These are phyloP conservation scores for Pholis gunnellus DNA, from an alignment of 2,113 vertebrate species.

Conservation along the genomic window DNA sequence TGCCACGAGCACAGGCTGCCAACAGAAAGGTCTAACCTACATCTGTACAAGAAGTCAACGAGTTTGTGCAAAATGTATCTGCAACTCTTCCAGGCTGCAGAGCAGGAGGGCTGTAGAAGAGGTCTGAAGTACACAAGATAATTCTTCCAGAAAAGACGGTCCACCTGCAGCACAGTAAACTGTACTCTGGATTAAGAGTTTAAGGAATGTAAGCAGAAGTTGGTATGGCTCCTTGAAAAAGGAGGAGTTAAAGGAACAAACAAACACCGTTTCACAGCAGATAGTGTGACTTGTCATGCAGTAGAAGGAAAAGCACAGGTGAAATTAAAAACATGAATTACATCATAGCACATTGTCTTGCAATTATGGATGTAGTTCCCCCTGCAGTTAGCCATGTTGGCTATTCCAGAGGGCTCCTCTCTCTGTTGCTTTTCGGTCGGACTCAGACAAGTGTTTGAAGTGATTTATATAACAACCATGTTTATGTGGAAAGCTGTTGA, in stretches of 20 bases:
- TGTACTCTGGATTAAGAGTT: background rate
- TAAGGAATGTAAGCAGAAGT: background rate
- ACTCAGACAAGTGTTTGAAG: too few relatives aligned
- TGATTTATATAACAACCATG: too few relatives aligned
- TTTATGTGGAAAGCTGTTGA: too few relatives aligned
- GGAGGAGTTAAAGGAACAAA: background rate
- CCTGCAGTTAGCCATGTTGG: background rate
- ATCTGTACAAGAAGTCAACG: background rate
- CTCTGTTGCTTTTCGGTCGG: too few relatives aligned
- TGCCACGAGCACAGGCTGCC: background rate
- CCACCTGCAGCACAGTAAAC: background rate
- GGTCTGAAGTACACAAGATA: background rate
- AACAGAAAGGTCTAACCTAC: background rate
- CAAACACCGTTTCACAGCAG: background rate
- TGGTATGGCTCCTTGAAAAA: background rate
- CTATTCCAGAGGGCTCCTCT: background rate
- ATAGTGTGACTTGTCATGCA: background rate
- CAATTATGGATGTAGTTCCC: background rate
- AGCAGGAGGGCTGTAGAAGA: background rate
- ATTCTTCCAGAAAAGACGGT: background rate
- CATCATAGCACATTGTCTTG: background rate
- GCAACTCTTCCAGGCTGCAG: background rate
- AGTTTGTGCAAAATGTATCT: background rate
- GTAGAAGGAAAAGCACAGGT: background rate
- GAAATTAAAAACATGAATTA: too few relatives aligned